Conservation (phyloP, 2,113 vertebrate genomes). For the Oncorhynchus nerka region DNA sequence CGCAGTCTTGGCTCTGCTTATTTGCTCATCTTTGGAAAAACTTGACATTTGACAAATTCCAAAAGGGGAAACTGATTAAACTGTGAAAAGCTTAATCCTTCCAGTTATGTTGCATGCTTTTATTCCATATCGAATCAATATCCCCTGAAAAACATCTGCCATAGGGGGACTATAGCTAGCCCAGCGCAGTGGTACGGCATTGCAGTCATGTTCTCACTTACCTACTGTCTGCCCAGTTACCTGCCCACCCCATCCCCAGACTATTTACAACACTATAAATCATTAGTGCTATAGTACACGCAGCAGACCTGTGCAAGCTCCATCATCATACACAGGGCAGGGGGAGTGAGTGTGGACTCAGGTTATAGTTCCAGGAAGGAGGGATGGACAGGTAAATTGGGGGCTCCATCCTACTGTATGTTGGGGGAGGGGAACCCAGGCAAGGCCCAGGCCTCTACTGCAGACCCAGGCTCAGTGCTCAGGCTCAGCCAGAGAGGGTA, state of each 20-base stretch:
- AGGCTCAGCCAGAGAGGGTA: constrained; percentile 58
- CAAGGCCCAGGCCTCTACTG: neutral
- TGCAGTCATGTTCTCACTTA: constrained; percentile 59
- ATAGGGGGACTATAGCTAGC: constrained; percentile 16
- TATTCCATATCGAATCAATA: constrained; percentile 5
- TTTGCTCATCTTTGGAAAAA: constrained; percentile 58
- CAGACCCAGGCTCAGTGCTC: neutral
- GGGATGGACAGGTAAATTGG: constrained; percentile 39
- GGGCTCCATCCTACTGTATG: constrained; percentile 40
- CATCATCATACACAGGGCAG: constrained; percentile 49
- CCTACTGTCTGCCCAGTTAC: constrained; percentile 59
- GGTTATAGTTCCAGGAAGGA: constrained; percentile 31
- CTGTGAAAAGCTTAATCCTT: constrained; percentile 28
- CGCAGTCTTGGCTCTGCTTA: constrained; percentile 66
- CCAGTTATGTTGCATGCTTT: constrained; percentile 60
- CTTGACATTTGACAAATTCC: constrained; percentile 47
- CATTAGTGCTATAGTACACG: constrained; percentile 54
- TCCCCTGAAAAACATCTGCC: constrained; percentile 11
- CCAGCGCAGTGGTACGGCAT: too few species aligned
- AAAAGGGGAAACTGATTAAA: too few species aligned
- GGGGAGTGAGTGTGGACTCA: constrained; percentile 62
- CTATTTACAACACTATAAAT: constrained; percentile 19
- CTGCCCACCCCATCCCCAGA: constrained; percentile 22
- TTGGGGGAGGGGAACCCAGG: constrained; percentile 16
- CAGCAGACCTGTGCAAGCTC: constrained; percentile 48